Percentiles rank a stretch among this genome's conserved stretches.
Evolutionary conservation across 1,140 invertebrate genomes (phyloP).

Genomic region (Atta cephalotes): DNA sequence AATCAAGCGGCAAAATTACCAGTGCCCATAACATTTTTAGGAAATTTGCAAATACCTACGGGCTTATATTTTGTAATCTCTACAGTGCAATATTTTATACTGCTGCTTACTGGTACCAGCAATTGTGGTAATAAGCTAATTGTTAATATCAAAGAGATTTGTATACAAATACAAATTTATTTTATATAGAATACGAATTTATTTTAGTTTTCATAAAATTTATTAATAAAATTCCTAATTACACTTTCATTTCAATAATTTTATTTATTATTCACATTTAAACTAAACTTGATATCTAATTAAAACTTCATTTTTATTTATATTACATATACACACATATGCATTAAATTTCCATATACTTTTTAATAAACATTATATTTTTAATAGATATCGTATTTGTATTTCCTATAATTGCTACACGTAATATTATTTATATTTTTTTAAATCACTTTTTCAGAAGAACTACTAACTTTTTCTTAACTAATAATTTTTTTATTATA

Average conservation of each 20-base stretch:
- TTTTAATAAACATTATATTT: no score
- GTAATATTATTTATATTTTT: no score
- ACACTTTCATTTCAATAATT: neutral
- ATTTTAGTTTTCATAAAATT: neutral
- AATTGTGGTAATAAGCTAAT: conserved; percentile 58
- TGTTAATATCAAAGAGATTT: neutral
- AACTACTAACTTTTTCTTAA: no score
- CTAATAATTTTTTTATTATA: no score
- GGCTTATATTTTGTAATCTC: neutral
- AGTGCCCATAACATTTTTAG: conserved; percentile 26
- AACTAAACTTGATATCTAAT: no score
- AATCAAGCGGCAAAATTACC: neutral
- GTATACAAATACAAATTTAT: neutral
- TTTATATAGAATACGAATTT: neutral
- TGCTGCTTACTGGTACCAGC: neutral
- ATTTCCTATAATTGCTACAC: no score
- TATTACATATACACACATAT: no score
- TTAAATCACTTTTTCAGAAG: no score
- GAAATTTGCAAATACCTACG: neutral
- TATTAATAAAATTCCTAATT: neutral
- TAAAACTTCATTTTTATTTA: no score
- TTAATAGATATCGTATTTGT: no score
- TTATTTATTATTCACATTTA: neutral
- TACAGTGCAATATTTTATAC: neutral
- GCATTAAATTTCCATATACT: no score